These are phyloP conservation scores for Eugnorisma glareosa DNA, from an alignment of 2,888 invertebrate genomes.

Conservation along the genomic window DNA sequence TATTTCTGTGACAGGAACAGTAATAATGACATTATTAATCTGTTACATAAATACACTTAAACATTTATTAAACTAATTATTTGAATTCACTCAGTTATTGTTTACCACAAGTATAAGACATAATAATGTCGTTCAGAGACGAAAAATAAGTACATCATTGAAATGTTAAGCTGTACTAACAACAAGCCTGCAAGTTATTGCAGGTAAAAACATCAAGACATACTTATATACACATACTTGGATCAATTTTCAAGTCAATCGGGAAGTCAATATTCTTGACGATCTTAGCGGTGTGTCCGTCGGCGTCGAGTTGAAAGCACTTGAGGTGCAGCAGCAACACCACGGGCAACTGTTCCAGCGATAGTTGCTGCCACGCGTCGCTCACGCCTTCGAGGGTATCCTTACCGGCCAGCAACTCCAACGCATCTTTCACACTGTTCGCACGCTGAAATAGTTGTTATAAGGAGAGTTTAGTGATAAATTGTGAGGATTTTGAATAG, in stretches of 20 bases:
- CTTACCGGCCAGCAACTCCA: slow-evolving; percentile 96
- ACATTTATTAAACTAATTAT: background rate
- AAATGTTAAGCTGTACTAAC: background rate
- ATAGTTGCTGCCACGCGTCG: slow-evolving; percentile 97
- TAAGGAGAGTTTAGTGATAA: background rate
- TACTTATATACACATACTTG: slow-evolving; percentile 92
- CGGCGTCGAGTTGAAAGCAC: slow-evolving; percentile 97
- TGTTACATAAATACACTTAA: background rate
- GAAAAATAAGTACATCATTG: slow-evolving; percentile 89
- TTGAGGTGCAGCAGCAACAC: slow-evolving; percentile 98
- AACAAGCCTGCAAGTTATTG: background rate
- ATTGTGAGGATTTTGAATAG: background rate
- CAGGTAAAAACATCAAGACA: background rate
- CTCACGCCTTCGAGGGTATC: slow-evolving; percentile 97
- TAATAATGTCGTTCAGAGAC: slow-evolving; percentile 81
- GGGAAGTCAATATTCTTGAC: slow-evolving; percentile 97
- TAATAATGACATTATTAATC: slow-evolving; percentile 18
- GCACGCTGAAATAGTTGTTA: slow-evolving; percentile 91
- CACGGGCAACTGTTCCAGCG: slow-evolving; percentile 96
- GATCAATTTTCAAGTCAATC: slow-evolving; percentile 96
- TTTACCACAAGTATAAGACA: slow-evolving; percentile 78
- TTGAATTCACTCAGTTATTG: slow-evolving; percentile 74
- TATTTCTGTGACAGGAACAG: slow-evolving; percentile 91
- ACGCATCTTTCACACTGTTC: slow-evolving; percentile 95
- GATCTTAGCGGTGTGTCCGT: slow-evolving; percentile 97